phyloP scores from a whole-genome alignment of 2,888 invertebrate genomes.

The Melieria crassipennis region DNA sequence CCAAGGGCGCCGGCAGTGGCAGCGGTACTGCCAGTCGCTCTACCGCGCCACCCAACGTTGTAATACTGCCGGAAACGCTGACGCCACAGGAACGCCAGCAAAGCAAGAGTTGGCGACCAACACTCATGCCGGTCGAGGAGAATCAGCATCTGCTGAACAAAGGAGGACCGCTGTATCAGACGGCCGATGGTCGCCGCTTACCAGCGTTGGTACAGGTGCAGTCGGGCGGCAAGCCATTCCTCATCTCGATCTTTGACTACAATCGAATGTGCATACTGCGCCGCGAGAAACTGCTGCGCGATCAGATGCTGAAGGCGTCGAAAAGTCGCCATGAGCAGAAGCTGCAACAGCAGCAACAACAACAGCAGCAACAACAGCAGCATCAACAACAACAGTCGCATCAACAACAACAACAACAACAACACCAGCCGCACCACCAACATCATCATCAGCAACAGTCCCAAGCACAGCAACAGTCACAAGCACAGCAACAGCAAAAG shows the following conservation, averaged over 20 bases:
- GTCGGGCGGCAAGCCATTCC: conserved; percentile 81
- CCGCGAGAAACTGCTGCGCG: conserved; percentile 73
- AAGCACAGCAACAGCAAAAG: conserved; percentile 32
- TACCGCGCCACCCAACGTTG: conserved; percentile 57
- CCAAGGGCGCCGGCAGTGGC: conserved; percentile 41
- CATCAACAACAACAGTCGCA: conserved; percentile 40
- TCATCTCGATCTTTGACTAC: conserved; percentile 81
- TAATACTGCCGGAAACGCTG: conserved; percentile 61
- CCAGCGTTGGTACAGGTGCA: conserved; percentile 78
- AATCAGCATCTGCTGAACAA: conserved; percentile 57
- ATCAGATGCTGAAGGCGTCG: conserved; percentile 66
- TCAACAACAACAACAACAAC: conserved; percentile 33
- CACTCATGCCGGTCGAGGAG: conserved; percentile 74
- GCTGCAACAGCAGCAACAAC: conserved; percentile 43
- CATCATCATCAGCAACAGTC: conserved; percentile 37
- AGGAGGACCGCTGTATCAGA: conserved; percentile 67
- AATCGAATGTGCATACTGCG: conserved; percentile 82
- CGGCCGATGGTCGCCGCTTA: conserved; percentile 70
- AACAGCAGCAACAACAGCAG: conserved; percentile 39
- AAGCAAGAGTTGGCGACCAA: conserved; percentile 77
- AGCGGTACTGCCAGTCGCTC: conserved; percentile 7
- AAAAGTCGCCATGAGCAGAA: conserved; percentile 47
- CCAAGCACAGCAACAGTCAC: conserved; percentile 31
- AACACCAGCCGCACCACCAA: conserved; percentile 36
- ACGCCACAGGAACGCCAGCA: conserved; percentile 65